phyloP scores from a whole-genome alignment of 2,113 vertebrate species.

The Hydropotes inermis region DNA sequence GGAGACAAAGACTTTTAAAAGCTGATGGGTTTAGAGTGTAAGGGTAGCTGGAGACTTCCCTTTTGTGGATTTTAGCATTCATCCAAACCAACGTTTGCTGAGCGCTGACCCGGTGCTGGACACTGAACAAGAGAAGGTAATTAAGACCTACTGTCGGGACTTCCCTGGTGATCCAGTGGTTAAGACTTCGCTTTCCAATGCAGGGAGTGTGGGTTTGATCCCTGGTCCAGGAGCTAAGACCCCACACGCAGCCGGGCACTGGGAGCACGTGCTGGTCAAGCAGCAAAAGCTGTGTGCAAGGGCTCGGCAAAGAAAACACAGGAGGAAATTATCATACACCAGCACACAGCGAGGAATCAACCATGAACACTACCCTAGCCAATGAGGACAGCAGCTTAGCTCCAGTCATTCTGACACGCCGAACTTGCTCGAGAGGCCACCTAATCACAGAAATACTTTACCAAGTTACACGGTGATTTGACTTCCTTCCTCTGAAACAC shows the following conservation, averaged over 20 bases:
- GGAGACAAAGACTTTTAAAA: background rate
- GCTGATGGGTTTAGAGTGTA: background rate
- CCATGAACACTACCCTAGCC: background rate
- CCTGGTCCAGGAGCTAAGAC: background rate
- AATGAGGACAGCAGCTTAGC: background rate
- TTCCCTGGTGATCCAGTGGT: background rate
- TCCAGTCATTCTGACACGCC: background rate
- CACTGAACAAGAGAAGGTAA: background rate
- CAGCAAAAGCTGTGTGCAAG: background rate
- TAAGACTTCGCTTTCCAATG: background rate
- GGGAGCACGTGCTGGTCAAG: accelerated
- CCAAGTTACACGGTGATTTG: background rate
- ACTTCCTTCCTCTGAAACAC: background rate
- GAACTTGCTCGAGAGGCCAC: background rate
- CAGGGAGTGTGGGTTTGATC: background rate
- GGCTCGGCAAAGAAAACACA: background rate
- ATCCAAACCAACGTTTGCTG: background rate
- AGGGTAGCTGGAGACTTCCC: background rate
- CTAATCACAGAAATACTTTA: background rate
- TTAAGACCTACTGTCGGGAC: background rate
- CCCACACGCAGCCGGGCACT: background rate
- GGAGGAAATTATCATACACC: background rate
- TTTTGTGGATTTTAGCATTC: background rate
- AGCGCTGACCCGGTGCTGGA: background rate
- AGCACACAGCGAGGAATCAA: background rate